Evolutionary conservation across 2,113 vertebrate genomes (phyloP).

Genomic region (Atrichornis clamosus): DNA sequence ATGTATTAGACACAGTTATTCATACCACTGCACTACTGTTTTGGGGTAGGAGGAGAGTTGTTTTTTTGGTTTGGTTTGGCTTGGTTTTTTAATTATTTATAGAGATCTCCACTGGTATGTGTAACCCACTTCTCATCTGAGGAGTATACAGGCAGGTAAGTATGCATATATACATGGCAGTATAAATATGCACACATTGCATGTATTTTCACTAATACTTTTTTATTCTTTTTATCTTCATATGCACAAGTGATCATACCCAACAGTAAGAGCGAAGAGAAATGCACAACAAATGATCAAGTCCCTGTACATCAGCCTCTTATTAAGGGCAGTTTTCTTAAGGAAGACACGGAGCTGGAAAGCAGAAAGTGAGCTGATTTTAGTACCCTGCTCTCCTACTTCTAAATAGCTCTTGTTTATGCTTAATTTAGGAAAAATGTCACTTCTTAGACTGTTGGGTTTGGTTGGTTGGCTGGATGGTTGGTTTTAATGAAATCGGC

Average conservation of each 20-base stretch:
- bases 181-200: too few species aligned
- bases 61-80: neutral
- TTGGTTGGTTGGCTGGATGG: too few species aligned
- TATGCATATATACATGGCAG: neutral
- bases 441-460: neutral
- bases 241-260: neutral
- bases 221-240: neutral
- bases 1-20: neutral
- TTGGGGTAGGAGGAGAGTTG: neutral
- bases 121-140: neutral
- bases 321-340: neutral
- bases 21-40: neutral
- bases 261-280: neutral
- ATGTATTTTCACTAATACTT: neutral
- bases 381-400: accelerated
- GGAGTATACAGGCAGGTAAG: too few species aligned
- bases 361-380: neutral
- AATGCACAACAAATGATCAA: neutral
- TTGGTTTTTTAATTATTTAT: neutral
- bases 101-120: neutral
- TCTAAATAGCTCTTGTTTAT: neutral
- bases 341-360: neutral
- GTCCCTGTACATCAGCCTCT: accelerated
- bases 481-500: neutral
- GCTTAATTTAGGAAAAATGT: neutral